These are phyloP conservation scores for Nyctalus aviator DNA, from an alignment of 2,797 vertebrate genomes.

Conservation along the genomic window DNA sequence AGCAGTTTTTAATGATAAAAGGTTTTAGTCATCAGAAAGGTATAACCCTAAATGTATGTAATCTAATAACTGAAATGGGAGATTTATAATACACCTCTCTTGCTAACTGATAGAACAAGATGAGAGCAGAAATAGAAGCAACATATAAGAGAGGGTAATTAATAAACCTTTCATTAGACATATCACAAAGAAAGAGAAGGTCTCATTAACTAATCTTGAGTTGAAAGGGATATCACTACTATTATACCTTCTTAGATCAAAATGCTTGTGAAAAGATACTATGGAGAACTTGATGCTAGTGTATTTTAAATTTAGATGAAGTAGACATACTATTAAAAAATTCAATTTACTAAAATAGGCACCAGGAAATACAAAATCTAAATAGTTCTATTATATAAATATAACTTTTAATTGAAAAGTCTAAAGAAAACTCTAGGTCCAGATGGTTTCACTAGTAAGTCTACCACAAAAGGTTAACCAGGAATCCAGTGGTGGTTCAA, in stretches of 20 bases:
- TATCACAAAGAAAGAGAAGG: not conserved
- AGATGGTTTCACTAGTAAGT: not conserved
- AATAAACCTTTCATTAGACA: not conserved
- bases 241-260: not conserved
- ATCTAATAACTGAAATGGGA: not conserved
- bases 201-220: not conserved
- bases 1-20: not conserved
- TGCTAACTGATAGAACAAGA: not conserved
- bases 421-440: not conserved
- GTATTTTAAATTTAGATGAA: not conserved
- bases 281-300: not conserved
- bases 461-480: not conserved
- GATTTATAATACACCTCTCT: not conserved
- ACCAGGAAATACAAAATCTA: not conserved
- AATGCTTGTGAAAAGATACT: not conserved
- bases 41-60: not conserved
- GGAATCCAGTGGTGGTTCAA: not conserved
- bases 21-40: not conserved
- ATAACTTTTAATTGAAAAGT: not conserved
- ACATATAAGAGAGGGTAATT: not conserved
- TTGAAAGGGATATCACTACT: not conserved
- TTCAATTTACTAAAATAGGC: not conserved
- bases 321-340: not conserved
- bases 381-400: not conserved
- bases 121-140: constrained; percentile 10